Conservation (phyloP, 1,140 invertebrate species). For the Trichonephila inaurata region DNA sequence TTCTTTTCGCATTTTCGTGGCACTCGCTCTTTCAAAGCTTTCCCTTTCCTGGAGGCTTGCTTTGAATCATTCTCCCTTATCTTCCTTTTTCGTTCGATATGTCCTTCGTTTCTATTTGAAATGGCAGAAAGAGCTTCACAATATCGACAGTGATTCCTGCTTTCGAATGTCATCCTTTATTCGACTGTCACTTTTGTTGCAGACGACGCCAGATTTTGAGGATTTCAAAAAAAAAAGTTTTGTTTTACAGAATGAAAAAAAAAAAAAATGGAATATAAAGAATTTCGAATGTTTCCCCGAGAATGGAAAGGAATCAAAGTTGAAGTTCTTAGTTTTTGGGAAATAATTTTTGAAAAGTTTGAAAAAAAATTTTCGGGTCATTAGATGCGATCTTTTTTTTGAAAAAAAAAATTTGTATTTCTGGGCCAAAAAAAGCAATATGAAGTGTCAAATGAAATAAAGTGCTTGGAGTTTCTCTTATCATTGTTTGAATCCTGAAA, state of each 20-base stretch:
- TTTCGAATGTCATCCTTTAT: constrained; percentile 5
- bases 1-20: background rate
- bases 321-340: background rate
- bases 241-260: background rate
- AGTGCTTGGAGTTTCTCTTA: no score
- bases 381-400: background rate
- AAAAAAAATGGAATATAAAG: no score
- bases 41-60: background rate
- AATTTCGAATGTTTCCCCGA: background rate
- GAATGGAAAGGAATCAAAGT: background rate
- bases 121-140: background rate
- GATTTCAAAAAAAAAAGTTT: background rate
- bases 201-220: background rate
- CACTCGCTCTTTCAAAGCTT: background rate
- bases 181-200: constrained; percentile 10
- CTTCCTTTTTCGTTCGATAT: background rate
- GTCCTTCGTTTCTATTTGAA: background rate
- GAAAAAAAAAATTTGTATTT: background rate
- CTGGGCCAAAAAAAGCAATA: no score
- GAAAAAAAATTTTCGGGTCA: background rate
- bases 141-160: constrained; percentile 30
- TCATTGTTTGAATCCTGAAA: no score
- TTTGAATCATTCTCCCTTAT: constrained; percentile 18
- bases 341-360: background rate
- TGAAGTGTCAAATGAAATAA: no score